Percentiles rank a stretch among this genome's conserved stretches.
phyloP scores from a whole-genome alignment of 2,888 invertebrate species.

The Crocallis elinguaria region DNA sequence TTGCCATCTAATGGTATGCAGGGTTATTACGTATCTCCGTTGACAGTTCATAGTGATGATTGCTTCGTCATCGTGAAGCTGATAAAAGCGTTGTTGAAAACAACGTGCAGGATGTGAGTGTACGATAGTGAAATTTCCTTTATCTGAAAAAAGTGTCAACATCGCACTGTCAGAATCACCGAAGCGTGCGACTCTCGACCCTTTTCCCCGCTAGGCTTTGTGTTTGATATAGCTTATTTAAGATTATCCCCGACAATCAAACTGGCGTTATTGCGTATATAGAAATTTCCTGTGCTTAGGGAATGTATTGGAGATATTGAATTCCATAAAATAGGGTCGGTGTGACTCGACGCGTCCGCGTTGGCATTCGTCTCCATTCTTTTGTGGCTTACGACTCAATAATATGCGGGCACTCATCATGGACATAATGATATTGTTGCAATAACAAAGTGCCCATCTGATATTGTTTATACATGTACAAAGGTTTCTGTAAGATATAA shows the following conservation, averaged over 20 bases:
- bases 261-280: slow-evolving; percentile 43
- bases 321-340: slow-evolving; percentile 35
- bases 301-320: slow-evolving; percentile 46
- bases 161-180: slow-evolving; percentile 4
- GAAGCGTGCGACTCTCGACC: slow-evolving; percentile 16
- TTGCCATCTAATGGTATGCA: too few relatives aligned
- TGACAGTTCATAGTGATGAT: too few relatives aligned
- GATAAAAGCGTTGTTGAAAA: too few relatives aligned
- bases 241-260: slow-evolving; percentile 44
- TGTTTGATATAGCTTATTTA: slow-evolving; percentile 45
- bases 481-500: too few relatives aligned
- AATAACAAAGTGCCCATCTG: neutral
- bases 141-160: slow-evolving; percentile 3
- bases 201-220: slow-evolving; percentile 22
- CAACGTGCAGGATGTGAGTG: neutral
- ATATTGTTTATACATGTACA: too few relatives aligned
- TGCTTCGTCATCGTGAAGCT: too few relatives aligned
- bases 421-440: neutral
- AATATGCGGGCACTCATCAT: neutral
- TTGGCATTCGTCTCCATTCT: neutral
- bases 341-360: slow-evolving; percentile 1
- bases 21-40: too few relatives aligned
- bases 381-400: slow-evolving; percentile 1
- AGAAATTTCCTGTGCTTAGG: slow-evolving; percentile 35
- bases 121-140: neutral